Evolutionary conservation across 2,888 invertebrate genomes (phyloP).

Genomic region (Parascotia fuliginaria): DNA sequence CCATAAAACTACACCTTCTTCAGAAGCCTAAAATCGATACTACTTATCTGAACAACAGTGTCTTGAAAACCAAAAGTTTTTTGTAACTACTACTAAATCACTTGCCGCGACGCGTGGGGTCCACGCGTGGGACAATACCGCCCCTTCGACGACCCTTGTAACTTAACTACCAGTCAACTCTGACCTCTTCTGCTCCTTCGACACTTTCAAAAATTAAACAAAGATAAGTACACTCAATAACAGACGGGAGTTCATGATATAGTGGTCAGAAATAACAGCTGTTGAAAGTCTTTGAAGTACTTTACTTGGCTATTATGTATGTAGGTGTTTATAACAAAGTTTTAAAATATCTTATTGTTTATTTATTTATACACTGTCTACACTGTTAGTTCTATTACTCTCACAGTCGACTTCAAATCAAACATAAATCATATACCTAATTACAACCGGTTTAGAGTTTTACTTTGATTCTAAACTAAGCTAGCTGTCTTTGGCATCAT

Average conservation of each 20-base stretch:
- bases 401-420: too few species aligned
- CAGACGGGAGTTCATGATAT: constrained; percentile 41
- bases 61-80: constrained; percentile 50
- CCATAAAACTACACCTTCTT: neutral
- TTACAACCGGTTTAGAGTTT: too few species aligned
- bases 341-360: constrained; percentile 41
- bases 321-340: constrained; percentile 43
- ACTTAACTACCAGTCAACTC: constrained; percentile 36
- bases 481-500: too few species aligned
- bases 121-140: constrained; percentile 73
- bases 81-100: constrained; percentile 77
- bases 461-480: too few species aligned
- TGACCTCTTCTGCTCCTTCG: constrained; percentile 41
- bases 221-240: constrained; percentile 8
- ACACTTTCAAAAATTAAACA: constrained; percentile 22
- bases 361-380: constrained; percentile 44
- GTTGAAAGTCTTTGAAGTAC: constrained; percentile 71
- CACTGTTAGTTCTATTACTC: too few species aligned
- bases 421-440: too few species aligned
- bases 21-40: constrained; percentile 30
- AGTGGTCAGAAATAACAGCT: constrained; percentile 65
- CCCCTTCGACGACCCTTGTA: constrained; percentile 61
- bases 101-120: constrained; percentile 80
- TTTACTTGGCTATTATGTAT: constrained; percentile 54
- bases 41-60: constrained; percentile 34